These are phyloP conservation scores for Antennarius striatus DNA, from an alignment of 2,113 vertebrate species.

Conservation along the genomic window DNA sequence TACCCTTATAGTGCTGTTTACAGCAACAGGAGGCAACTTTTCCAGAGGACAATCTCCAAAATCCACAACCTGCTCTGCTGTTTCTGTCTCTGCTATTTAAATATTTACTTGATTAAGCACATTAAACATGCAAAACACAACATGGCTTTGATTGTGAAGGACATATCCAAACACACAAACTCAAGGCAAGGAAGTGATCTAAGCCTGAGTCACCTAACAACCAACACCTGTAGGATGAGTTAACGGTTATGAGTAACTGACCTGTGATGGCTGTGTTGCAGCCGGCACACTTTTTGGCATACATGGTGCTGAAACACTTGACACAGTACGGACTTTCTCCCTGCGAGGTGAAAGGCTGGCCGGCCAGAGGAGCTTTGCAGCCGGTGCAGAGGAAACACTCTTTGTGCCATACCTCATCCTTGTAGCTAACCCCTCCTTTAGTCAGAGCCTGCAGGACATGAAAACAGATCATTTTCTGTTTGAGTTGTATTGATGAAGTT, in stretches of 20 bases:
- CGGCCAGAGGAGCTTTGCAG: slow-evolving; percentile 87
- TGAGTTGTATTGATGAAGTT: neutral
- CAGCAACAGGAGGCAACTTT: too few species aligned
- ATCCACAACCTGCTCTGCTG: too few species aligned
- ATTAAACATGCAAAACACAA: neutral
- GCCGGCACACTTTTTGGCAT: slow-evolving; percentile 91
- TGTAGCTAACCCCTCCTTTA: slow-evolving; percentile 94
- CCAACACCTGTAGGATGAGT: neutral
- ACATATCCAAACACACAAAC: neutral
- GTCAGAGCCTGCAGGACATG: slow-evolving; percentile 84
- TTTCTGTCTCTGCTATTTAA: neutral
- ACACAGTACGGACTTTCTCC: slow-evolving; percentile 92
- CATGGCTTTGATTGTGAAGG: neutral
- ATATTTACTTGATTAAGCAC: neutral
- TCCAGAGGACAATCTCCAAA: too few species aligned
- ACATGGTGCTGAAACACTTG: slow-evolving; percentile 93
- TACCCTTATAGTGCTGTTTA: too few species aligned
- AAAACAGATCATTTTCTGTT: neutral
- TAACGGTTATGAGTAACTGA: slow-evolving; percentile 50
- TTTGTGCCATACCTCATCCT: slow-evolving; percentile 92
- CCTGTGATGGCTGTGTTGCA: slow-evolving; percentile 96
- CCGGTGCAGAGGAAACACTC: slow-evolving; percentile 93
- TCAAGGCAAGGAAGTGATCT: neutral
- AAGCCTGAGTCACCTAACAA: slow-evolving; percentile 1
- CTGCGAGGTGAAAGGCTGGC: slow-evolving; percentile 95